Base-by-base conservation (phyloP, 1,140 invertebrate genomes). In the Whitmania pigra region DNA sequence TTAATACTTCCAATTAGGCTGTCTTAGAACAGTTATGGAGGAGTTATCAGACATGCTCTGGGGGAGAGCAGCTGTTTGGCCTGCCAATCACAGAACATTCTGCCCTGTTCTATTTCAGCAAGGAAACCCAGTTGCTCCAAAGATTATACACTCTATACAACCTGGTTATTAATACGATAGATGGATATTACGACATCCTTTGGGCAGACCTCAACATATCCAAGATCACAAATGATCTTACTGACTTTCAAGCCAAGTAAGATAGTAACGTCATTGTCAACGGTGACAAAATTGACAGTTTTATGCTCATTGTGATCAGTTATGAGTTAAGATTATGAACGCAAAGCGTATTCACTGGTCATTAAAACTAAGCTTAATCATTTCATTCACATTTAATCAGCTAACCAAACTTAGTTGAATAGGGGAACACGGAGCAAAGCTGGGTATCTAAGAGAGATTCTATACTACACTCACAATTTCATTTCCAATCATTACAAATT, bases 191-290 rank as follows among this genome's bases (percentile, higher is more conserved):
- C 77, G 93, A 96, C 78, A 96, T 97, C 77, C 88, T 92, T 0
- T 97, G 94, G 94, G 88, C 88, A 53, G 93, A 96, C 78, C 91
- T 97, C 2, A 94, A 97, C 77, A 94, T 97, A 76, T 94, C 97
- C 80, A 92, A 94, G 79, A 97, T 97, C 74, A 96, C 95, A 79
- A 94, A 94, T 78, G 93, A 97, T 80, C 82, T 97, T 15, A 90
- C 94, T 87, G 94, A 97, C 77, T 97, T 97, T 78, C 93, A 96
- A 83, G 95, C 71, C 87, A 91, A 49, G 69, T 70, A 49, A 49
- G 43, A 49, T 49, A 13, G 9, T 49, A 49, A 49, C 43, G 15
- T 49, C 43, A 49, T 49, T 11, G 15, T 49, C 9, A 49, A 0
- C 13, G 43, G 43, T 49, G 43, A 49, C 43, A 49, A 49, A 11